Evolutionary conservation across 2,888 invertebrate species (phyloP), one percentile per base, ranked within the genome.

Genomic region (Drosophila silvestris): DNA sequence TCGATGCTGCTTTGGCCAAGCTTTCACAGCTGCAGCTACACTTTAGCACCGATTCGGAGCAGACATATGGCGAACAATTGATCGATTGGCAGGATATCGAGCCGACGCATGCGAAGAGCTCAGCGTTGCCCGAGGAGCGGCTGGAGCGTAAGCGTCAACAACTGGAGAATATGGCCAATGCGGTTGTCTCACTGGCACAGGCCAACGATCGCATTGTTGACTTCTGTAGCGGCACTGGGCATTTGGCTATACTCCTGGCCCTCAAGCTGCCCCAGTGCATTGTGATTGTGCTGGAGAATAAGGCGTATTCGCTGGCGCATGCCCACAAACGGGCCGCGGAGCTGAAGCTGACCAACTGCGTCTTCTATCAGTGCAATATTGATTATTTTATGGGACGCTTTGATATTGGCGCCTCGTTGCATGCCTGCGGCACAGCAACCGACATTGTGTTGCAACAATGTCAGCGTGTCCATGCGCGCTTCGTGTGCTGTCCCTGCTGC

Each of bases 161-260:
- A 91, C 92, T 99, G 47, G 97, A 98, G 93, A 98, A 97, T 92
- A 94, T 99, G 82, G 96, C 96, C 26, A 95, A 96, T 86, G 96
- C 97, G 37, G 96, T 97, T 0, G 92, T 96, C n/a, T 95, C 95
- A 64, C 93, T 98, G 67, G 96, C 97, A 0, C 94, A 94, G 83
- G 92, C 94, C 0, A 95, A 95, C 0, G 95, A 97, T 85, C 93
- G 95, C 22, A 97, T 99, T 82, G 97, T 99, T 0, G 99, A 99
- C 92, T 99, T 99, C 93, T 99, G 99, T 92, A 97, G 98, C 88
- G 99, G 99, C 3, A 97, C 98, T 85, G 99, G 99, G 0, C 98
- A 99, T 93, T 94, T 99, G 70, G 99, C 98, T 0, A 96, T 99
- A 74, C 93, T 98, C 7, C 91, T 98, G 32, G 98, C 98, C 0